These are phyloP conservation scores for Rhamphomyia laevipes DNA, from an alignment of 2,888 invertebrate species.

Conservation along the genomic window DNA sequence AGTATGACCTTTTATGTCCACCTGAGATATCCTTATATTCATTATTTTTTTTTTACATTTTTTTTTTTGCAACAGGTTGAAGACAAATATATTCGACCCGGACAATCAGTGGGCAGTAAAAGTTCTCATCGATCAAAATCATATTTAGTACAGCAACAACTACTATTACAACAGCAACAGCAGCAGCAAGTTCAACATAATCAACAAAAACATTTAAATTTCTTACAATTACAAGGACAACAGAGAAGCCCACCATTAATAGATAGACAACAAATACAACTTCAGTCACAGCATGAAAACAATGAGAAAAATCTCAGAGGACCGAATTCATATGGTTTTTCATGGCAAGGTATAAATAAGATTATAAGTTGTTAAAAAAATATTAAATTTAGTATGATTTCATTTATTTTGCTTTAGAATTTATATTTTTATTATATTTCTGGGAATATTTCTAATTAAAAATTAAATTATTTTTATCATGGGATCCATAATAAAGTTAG, in stretches of 20 bases:
- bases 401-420: too few species aligned
- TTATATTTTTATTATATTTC: too few species aligned
- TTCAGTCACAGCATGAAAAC: not conserved
- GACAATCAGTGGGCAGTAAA: conserved; percentile 29
- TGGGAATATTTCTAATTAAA: too few species aligned
- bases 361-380: too few species aligned
- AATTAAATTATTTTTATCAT: too few species aligned
- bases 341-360: too few species aligned
- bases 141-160: conserved; percentile 12
- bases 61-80: conserved; percentile 28
- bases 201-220: conserved; percentile 24
- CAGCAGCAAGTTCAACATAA: conserved; percentile 21
- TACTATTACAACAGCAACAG: conserved; percentile 24
- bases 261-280: conserved; percentile 22
- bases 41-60: too few species aligned
- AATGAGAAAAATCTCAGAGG: not conserved
- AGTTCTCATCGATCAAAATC: conserved; percentile 30
- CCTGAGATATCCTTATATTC: too few species aligned
- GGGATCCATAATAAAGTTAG: too few species aligned
- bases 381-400: too few species aligned
- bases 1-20: too few species aligned
- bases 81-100: conserved; percentile 33
- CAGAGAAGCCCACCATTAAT: conserved; percentile 27
- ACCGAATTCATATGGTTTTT: too few species aligned
- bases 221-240: conserved; percentile 26